Evolutionary conservation across 2,888 invertebrate species (phyloP), one percentile per base, ranked within the genome.

Genomic region (Drosophila kambysellisi): DNA sequence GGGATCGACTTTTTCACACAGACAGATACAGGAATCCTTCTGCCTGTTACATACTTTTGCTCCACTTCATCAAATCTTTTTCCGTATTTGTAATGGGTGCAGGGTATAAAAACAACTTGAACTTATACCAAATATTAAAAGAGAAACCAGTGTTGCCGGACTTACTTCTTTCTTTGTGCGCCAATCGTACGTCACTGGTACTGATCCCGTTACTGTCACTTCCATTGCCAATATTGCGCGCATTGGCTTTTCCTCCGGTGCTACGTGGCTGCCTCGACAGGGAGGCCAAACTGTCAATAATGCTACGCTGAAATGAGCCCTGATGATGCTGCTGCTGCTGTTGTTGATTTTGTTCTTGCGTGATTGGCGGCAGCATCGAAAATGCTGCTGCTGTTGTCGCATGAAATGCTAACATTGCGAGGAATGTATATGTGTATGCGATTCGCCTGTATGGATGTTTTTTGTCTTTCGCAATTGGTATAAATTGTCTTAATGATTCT

Each of bases 111-210:
- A n/a, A 20, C 11, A 43, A 20, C 11, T 43, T 20, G 0, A n/a
- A 20, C 43, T 43, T 46, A 15, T 20, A 15, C 25, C 15, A 15
- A 46, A 25, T 46, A 25, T 4, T 25, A 17, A 35, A 29, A 17
- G n/a, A 71, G 25, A 4, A 51, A 12, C 25, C 29, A 70, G 17
- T 43, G 35, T 48, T 50, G 59, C 52, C 56, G 46, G 53, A 90
- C 92, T 86, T 75, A 91, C 91, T 79, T 35, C 66, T 86, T 77
- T 89, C 84, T 48, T 77, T 76, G 20, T 75, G 77, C 20, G 81
- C 72, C 73, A 91, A 72, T 64, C 68, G 50, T 4, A 62, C 35
- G 30, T n/a, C 37, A 35, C 37, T 51, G 59, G 43, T 60, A 35
- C 15, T 59, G 63, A 53, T 58, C 4, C 41, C 9, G 35, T 50